Base-by-base conservation (phyloP, 1,140 invertebrate genomes). In the Saccostrea cuccullata region DNA sequence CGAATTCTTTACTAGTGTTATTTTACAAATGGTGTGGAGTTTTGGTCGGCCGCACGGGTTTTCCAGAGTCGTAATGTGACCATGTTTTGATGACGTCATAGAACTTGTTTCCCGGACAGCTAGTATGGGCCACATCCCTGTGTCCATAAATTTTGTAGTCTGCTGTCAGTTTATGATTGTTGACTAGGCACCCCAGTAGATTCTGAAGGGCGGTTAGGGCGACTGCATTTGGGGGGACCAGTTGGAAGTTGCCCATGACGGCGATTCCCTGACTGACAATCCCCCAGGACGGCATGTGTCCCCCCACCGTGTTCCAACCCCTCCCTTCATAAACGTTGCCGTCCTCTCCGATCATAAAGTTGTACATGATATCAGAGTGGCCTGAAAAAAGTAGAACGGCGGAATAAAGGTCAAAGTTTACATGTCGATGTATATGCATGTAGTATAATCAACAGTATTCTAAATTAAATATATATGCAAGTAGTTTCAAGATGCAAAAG, bases 291-390 rank as follows among this genome's bases (percentile, higher is more conserved):
- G 95, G 93, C 6, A 96, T 95, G 91, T 97, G 97, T 0, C 96
- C 96, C 0, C 97, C 97, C 1, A 96, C 87, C 0, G 93, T 92
- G 26, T 96, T 94, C 97, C 97, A 97, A 13, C 97, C 97, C 11
- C 97, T 96, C 15, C 97, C 97, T 92, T 97, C 96, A 90, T 97
- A 98, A 17, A 96, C 96, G 15, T 95, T 94, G 0, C 97, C 97
- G 86, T 98, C 97, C 12, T 97, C 97, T 11, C 97, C 97, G 12
- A 97, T 95, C 23, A 96, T 96, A 94, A 98, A 98, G 93, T 96
- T 97, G 89, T 96, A 97, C 15, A 92, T 96, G 93, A 95, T 97
- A 91, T 98, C 97, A 91, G 95, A 96, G 97, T 97, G 97, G 1
- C 88, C 91, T 91, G 82, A 36, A 88, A 88, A 70, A 56, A 82